phyloP scores from a whole-genome alignment of 2,113 vertebrate genomes.

The Strix aluco region DNA sequence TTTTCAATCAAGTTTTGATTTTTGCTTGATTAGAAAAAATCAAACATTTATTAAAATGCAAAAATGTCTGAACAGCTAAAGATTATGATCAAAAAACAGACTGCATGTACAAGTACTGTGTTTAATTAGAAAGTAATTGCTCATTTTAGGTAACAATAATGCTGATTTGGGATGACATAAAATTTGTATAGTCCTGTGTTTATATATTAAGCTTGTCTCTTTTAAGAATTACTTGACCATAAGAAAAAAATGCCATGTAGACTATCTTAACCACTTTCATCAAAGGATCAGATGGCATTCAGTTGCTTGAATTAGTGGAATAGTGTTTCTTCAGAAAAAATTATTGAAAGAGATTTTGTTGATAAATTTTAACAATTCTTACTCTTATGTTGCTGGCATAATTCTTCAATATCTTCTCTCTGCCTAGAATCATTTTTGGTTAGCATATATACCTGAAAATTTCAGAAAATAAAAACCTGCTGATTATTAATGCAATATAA shows the following conservation, averaged over 20 bases:
- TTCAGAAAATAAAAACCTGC: neutral
- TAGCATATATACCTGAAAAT: neutral
- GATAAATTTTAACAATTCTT: neutral
- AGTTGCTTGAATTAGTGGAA: neutral
- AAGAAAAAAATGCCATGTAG: neutral
- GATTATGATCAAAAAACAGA: neutral
- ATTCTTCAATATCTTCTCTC: neutral
- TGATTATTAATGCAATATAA: neutral
- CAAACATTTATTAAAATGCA: neutral
- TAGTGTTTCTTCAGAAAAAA: neutral
- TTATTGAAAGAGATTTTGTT: neutral
- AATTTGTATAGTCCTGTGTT: neutral
- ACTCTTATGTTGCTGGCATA: neutral
- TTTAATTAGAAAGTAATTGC: neutral
- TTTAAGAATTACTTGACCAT: neutral
- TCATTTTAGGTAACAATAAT: neutral
- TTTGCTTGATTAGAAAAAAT: neutral
- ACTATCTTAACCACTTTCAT: neutral
- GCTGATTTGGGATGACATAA: neutral
- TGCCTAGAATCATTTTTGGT: neutral
- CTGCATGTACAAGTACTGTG: neutral
- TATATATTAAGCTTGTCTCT: neutral
- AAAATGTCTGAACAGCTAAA: neutral
- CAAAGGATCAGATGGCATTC: neutral
- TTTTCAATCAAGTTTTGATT: neutral